Conservation (phyloP, 2,113 vertebrate genomes). For the Pipra filicauda region DNA sequence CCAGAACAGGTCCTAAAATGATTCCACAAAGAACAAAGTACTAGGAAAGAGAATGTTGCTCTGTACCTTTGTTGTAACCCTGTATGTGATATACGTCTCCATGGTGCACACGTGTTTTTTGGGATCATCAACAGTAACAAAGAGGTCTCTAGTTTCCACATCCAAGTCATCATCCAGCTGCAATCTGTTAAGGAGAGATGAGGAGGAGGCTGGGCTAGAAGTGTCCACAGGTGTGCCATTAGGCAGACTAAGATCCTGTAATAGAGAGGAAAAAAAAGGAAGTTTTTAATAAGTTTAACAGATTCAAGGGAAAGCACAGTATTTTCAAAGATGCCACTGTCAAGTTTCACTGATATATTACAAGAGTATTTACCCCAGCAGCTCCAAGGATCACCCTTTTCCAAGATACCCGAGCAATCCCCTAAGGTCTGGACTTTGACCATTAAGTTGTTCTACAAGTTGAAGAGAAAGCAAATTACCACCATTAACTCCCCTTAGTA, state of each 20-base stretch:
- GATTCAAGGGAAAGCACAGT: neutral
- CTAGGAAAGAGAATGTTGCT: neutral
- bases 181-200: constrained; percentile 88
- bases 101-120: constrained; percentile 98
- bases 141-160: constrained; percentile 92
- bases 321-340: neutral
- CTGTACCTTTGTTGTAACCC: constrained; percentile 92
- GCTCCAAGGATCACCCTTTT: neutral
- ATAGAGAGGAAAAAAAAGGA: neutral
- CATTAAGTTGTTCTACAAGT: neutral
- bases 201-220: constrained; percentile 90
- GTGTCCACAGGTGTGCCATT: constrained; percentile 91
- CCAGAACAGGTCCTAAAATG: neutral
- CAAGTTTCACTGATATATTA: neutral
- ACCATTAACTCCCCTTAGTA: neutral
- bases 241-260: constrained; percentile 86
- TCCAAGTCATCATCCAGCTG: constrained; percentile 93
- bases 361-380: neutral
- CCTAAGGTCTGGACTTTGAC: neutral
- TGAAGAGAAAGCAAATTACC: neutral
- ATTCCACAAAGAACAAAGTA: neutral
- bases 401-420: neutral
- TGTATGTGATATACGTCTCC: constrained; percentile 98
- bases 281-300: neutral
- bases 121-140: constrained; percentile 94